Percentiles rank a stretch among this genome's conserved stretches.
These are phyloP conservation scores for Campoletis raptor DNA, from an alignment of 2,888 invertebrate genomes.

Conservation along the genomic window DNA sequence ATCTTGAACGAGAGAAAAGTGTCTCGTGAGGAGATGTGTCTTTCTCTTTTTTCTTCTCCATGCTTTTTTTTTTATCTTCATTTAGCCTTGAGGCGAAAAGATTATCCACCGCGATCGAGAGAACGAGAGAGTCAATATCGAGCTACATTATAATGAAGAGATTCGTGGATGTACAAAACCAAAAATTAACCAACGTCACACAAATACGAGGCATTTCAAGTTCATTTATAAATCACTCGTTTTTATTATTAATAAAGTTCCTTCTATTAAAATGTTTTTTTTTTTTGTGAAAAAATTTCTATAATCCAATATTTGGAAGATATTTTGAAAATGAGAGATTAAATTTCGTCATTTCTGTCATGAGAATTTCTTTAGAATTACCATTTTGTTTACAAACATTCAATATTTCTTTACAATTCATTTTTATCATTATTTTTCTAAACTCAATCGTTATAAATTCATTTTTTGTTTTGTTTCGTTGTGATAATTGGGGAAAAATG, in stretches of 20 bases:
- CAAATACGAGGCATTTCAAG: conserved; percentile 19
- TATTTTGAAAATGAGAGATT: background rate
- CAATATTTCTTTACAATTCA: background rate
- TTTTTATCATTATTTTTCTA: background rate
- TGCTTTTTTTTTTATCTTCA: conserved; percentile 17
- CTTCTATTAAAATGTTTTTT: background rate
- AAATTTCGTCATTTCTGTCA: background rate
- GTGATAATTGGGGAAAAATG: conserved; percentile 3
- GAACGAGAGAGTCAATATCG: conserved; percentile 30
- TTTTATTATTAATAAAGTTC: background rate
- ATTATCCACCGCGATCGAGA: conserved; percentile 49
- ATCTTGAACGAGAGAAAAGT: conserved; percentile 41
- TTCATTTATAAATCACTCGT: background rate
- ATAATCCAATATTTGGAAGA: background rate
- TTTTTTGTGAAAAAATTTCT: background rate
- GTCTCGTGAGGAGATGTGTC: conserved; percentile 28
- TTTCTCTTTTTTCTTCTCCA: background rate
- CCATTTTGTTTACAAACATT: background rate
- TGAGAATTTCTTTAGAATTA: background rate
- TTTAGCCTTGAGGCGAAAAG: conserved; percentile 55
- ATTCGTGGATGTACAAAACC: conserved; percentile 48
- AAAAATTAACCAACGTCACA: conserved; percentile 20
- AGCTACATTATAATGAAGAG: conserved; percentile 60
- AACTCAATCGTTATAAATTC: background rate
- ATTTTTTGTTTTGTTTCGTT: background rate